Evolutionary conservation across 2,797 vertebrate species (phyloP).

Genomic region (Florisuga fusca): DNA sequence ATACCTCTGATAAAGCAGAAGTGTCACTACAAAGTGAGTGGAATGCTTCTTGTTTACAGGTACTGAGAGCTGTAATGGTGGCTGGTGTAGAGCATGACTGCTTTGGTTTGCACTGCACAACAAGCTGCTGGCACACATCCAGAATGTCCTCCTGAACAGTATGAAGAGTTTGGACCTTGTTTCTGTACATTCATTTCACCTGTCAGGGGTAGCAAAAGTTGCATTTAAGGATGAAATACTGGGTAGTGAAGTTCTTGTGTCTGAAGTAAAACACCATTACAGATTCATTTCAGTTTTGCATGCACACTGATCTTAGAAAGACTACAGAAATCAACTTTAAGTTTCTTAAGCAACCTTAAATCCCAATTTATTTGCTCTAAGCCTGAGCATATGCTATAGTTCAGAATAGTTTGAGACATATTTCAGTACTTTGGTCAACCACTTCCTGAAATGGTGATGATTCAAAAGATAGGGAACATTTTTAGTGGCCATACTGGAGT

Average conservation of each 20-base stretch:
- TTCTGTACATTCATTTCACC: background rate
- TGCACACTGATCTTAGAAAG: background rate
- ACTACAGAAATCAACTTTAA: background rate
- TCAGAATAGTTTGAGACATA: background rate
- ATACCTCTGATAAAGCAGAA: background rate
- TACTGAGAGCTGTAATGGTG: background rate
- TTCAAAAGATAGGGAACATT: background rate
- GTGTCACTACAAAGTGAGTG: background rate
- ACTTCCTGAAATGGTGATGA: background rate
- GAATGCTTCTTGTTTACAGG: background rate
- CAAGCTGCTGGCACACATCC: background rate
- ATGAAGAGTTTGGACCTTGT: background rate
- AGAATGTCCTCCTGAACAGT: background rate
- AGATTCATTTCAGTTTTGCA: background rate
- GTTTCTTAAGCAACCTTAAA: background rate
- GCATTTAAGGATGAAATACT: background rate
- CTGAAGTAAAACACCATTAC: background rate
- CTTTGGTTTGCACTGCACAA: background rate
- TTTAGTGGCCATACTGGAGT: background rate
- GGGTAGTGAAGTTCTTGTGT: background rate
- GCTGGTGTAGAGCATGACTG: background rate
- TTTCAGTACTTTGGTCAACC: background rate
- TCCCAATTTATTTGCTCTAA: background rate
- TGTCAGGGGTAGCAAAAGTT: background rate
- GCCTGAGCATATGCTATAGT: background rate